Percentiles rank a stretch among this genome's conserved stretches.
Conservation (phyloP, 2,797 vertebrate species). For the Pitangus sulphuratus region DNA sequence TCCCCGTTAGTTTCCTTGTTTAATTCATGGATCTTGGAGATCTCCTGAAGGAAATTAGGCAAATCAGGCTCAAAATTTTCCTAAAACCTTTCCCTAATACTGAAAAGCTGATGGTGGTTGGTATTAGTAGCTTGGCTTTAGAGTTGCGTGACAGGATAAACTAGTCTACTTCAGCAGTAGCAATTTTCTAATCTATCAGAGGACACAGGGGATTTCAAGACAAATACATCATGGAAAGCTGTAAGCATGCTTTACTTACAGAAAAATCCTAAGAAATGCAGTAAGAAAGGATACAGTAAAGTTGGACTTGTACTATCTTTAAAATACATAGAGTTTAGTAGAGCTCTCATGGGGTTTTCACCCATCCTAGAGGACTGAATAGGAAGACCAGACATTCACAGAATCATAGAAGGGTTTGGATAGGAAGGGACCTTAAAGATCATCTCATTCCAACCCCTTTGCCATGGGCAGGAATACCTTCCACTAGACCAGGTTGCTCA, state of each 20-base stretch:
- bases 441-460: neutral
- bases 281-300: neutral
- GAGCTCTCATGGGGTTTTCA: neutral
- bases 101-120: neutral
- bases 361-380: neutral
- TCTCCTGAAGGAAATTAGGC: neutral
- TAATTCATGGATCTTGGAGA: neutral
- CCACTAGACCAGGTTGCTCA: neutral
- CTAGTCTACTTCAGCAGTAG: neutral
- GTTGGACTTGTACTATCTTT: neutral
- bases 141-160: neutral
- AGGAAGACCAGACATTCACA: neutral
- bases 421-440: neutral
- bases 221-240: neutral
- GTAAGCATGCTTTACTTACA: neutral
- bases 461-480: neutral
- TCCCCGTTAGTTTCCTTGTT: neutral
- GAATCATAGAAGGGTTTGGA: neutral
- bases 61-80: conserved; percentile 27
- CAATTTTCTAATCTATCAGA: neutral
- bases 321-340: neutral
- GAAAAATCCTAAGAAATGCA: neutral
- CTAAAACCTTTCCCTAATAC: neutral
- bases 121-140: conserved; percentile 5
- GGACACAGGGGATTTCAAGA: neutral